phyloP scores from a whole-genome alignment of 1,140 invertebrate genomes.

The Achroia grisella region DNA sequence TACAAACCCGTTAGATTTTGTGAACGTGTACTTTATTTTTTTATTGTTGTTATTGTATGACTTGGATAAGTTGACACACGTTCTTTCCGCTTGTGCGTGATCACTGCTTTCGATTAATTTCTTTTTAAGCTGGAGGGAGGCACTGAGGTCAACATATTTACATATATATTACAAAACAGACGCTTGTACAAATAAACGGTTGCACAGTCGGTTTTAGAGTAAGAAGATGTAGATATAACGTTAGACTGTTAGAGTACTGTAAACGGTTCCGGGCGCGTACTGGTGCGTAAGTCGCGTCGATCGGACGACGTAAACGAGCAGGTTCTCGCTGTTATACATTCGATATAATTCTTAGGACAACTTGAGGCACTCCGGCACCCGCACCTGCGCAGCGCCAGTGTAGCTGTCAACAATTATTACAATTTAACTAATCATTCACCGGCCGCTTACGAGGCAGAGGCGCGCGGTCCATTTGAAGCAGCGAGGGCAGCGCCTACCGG shows the following conservation, averaged over 20 bases:
- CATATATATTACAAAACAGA: not conserved
- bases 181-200: not conserved
- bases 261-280: constrained; percentile 52
- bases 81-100: constrained; percentile 70
- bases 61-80: constrained; percentile 56
- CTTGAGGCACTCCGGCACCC: constrained; percentile 69
- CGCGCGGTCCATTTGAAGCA: constrained; percentile 67
- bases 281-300: constrained; percentile 36
- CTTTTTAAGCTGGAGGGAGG: constrained; percentile 12
- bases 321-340: constrained; percentile 40
- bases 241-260: too few relatives aligned
- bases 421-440: constrained; percentile 76
- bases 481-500: constrained; percentile 41
- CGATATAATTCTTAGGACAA: constrained; percentile 70
- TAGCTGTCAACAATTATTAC: constrained; percentile 76
- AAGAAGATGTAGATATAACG: constrained; percentile 10
- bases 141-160: not conserved
- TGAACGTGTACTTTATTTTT: constrained; percentile 54
- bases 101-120: constrained; percentile 65
- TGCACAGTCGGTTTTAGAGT: constrained; percentile 5
- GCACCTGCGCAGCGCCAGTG: constrained; percentile 65
- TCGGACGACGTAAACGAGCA: constrained; percentile 23
- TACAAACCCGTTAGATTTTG: constrained; percentile 48
- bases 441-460: constrained; percentile 73
- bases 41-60: constrained; percentile 56